Conservation (phyloP, 2,797 vertebrate genomes). For the Thamnophis elegans region DNA sequence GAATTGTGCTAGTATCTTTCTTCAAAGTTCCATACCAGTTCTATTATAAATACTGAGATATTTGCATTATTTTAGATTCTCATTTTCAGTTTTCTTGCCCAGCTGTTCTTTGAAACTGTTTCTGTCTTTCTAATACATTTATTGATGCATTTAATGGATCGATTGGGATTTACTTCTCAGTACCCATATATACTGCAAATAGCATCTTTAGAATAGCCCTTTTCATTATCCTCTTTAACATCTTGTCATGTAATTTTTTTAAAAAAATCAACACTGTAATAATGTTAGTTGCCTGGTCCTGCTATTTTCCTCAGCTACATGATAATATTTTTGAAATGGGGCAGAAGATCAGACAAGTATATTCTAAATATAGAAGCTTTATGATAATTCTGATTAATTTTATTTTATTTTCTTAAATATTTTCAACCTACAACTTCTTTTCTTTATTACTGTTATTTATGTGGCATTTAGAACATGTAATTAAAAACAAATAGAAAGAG, state of each 20-base stretch:
- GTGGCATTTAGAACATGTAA: background rate
- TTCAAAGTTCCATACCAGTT: background rate
- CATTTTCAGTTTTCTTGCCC: background rate
- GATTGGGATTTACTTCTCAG: background rate
- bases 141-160: background rate
- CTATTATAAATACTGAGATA: background rate
- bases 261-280: background rate
- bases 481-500: conserved; percentile 4
- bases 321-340: background rate
- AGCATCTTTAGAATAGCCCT: background rate
- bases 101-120: background rate
- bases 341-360: background rate
- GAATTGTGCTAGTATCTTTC: background rate
- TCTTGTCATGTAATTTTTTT: background rate
- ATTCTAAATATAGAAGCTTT: background rate
- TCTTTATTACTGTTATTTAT: background rate
- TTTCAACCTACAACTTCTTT: background rate
- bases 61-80: background rate
- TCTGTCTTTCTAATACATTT: background rate
- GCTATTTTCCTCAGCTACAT: background rate
- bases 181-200: background rate
- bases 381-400: background rate
- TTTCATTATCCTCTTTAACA: background rate
- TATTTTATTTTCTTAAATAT: background rate
- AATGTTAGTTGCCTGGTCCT: background rate